These are phyloP conservation scores for Drosophila baimaii DNA, from an alignment of 1,140 invertebrate genomes.

Conservation along the genomic window DNA sequence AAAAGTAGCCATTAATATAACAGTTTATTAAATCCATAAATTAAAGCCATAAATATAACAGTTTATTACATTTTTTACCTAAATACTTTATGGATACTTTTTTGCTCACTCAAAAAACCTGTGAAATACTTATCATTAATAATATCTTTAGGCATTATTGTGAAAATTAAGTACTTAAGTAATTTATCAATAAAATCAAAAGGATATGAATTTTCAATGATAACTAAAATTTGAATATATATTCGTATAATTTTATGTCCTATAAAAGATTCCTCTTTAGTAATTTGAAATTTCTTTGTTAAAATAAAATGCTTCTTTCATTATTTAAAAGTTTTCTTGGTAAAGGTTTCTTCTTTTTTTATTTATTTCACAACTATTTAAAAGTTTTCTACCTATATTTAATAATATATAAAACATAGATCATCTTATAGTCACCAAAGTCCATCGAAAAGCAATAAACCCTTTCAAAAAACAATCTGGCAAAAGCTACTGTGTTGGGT, in stretches of 20 bases:
- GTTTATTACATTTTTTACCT: no score
- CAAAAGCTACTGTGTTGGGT: conserved; percentile 48
- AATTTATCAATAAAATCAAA: neutral
- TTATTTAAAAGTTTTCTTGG: no score
- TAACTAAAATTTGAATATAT: neutral
- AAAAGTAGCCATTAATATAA: neutral
- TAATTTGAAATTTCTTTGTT: neutral
- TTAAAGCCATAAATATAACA: no score
- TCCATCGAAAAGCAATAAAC: conserved; percentile 1
- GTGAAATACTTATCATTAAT: no score
- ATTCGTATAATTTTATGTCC: neutral
- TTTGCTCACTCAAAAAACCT: no score
- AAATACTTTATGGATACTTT: no score
- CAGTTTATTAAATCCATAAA: no score
- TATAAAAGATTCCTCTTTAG: neutral
- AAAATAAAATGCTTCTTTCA: no score
- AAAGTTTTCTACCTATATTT: no score
- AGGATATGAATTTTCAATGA: neutral
- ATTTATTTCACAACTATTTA: neutral
- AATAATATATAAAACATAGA: conserved; percentile 1
- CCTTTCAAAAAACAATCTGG: conserved; percentile 59
- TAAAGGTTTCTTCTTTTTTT: neutral
- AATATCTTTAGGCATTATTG: rapidly evolving
- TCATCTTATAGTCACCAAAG: conserved; percentile 14
- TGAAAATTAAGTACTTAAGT: no score